phyloP scores from a whole-genome alignment of 2,113 vertebrate species.

The Misgurnus mizolepis region DNA sequence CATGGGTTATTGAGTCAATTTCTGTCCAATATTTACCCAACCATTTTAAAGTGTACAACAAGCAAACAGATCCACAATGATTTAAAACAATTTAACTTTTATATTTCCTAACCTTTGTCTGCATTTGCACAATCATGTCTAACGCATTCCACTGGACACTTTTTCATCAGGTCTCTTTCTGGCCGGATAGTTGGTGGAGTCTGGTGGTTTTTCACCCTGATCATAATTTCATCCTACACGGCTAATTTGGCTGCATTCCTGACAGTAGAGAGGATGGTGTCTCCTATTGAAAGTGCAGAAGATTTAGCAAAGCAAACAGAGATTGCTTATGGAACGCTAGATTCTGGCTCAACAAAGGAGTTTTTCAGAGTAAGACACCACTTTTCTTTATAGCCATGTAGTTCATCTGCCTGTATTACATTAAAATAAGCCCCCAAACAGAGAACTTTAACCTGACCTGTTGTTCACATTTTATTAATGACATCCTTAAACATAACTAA shows the following conservation, averaged over 20 bases:
- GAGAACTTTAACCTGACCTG: not conserved
- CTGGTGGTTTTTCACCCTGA: constrained; percentile 99
- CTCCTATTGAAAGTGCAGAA: constrained; percentile 98
- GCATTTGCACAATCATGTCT: not conserved
- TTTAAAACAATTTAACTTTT: no score
- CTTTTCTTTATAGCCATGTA: not conserved
- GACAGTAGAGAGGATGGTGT: constrained; percentile 99
- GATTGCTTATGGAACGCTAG: constrained; percentile 97
- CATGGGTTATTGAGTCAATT: no score
- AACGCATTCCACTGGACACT: constrained; percentile 21
- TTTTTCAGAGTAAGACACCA: constrained; percentile 94
- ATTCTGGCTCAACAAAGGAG: constrained; percentile 98
- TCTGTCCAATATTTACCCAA: no score
- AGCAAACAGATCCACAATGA: no score
- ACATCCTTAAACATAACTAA: no score
- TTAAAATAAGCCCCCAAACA: not conserved
- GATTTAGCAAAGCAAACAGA: constrained; percentile 97
- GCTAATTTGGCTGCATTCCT: constrained; percentile 99
- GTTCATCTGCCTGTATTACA: not conserved
- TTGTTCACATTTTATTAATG: not conserved
- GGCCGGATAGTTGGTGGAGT: constrained; percentile 98
- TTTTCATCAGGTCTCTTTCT: constrained; percentile 91
- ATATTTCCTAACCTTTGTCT: no score
- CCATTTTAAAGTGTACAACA: no score
- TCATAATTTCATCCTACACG: constrained; percentile 99